phyloP scores from a whole-genome alignment of 2,113 vertebrate genomes.

The Pedetes capensis region DNA sequence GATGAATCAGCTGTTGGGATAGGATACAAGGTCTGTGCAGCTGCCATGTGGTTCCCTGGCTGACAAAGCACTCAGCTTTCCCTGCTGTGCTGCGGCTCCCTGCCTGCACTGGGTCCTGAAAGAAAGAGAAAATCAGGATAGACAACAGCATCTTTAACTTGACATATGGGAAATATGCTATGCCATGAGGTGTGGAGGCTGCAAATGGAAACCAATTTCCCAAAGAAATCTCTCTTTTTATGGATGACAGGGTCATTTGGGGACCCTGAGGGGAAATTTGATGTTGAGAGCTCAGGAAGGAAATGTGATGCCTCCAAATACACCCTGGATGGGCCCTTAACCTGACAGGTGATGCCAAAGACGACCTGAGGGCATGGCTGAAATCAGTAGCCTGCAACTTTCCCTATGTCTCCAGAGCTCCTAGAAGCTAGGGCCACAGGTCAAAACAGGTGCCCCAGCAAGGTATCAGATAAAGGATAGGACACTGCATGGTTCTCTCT shows the following conservation, averaged over 20 bases:
- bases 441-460: background rate
- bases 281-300: constrained; percentile 5
- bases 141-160: constrained; percentile 62
- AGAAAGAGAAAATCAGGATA: constrained; percentile 41
- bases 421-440: background rate
- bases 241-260: constrained; percentile 49
- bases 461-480: background rate
- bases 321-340: background rate
- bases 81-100: background rate
- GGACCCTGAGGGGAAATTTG: constrained; percentile 8
- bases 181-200: constrained; percentile 61
- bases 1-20: background rate
- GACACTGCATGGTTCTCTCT: background rate
- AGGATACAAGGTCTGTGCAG: background rate
- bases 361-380: background rate
- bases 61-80: background rate
- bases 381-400: background rate
- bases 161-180: constrained; percentile 60
- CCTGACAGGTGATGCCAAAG: background rate
- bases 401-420: background rate
- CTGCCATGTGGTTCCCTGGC: background rate
- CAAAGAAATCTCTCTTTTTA: constrained; percentile 59
- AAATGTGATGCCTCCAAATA: constrained; percentile 7
- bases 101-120: background rate
- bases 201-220: constrained; percentile 67